Evolutionary conservation across 2,888 invertebrate genomes (phyloP).

Genomic region (Ditylenchus weischeri): DNA sequence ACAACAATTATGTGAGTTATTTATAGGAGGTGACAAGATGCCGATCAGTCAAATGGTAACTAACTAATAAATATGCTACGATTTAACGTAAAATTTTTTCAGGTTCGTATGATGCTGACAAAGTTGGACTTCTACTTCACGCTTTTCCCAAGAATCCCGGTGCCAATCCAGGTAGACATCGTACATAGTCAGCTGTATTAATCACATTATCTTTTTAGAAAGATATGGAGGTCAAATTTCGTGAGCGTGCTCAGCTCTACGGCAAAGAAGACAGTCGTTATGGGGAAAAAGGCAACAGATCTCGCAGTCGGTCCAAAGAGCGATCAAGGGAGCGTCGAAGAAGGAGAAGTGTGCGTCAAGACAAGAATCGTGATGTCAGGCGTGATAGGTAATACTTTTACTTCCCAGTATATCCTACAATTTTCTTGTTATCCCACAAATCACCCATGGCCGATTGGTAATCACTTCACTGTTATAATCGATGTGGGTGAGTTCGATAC

Average conservation of each 20-base stretch:
- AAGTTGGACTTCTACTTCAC: conserved; percentile 95
- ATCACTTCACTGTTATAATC: background rate
- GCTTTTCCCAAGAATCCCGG: conserved; percentile 94
- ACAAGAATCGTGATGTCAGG: conserved; percentile 14
- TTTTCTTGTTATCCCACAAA: background rate
- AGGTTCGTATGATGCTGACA: conserved; percentile 50
- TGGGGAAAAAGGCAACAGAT: conserved; percentile 16
- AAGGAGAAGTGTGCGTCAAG: conserved; percentile 18
- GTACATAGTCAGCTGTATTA: conserved; percentile 41
- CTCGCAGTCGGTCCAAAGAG: conserved; percentile 17
- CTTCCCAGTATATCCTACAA: background rate
- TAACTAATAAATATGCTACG: background rate
- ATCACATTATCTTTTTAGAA: background rate
- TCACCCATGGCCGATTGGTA: background rate
- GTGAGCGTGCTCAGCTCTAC: conserved; percentile 40
- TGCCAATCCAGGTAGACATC: conserved; percentile 71
- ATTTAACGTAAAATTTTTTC: background rate
- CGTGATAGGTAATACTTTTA: conserved; percentile 1
- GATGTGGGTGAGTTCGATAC: too few species aligned
- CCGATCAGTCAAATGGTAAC: conserved; percentile 71
- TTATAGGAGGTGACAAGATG: conserved; percentile 68
- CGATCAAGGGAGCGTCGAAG: conserved; percentile 1
- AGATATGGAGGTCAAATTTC: conserved; percentile 35
- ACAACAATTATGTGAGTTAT: too few species aligned
- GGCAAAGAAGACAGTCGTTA: conserved; percentile 12